phyloP scores from a whole-genome alignment of 2,113 vertebrate genomes.

The Siphamia tubifer region DNA sequence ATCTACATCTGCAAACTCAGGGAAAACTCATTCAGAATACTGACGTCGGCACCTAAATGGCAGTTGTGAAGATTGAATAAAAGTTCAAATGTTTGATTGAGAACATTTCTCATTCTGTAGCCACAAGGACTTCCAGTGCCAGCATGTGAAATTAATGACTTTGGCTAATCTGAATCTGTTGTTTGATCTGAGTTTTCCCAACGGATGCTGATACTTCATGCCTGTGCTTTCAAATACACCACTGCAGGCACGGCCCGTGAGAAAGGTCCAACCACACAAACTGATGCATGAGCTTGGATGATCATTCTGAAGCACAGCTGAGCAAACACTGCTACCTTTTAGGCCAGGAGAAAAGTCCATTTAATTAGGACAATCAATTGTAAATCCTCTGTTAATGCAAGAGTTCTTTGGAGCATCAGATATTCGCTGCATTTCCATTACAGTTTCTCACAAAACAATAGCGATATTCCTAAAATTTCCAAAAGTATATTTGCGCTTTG shows the following conservation, averaged over 20 bases:
- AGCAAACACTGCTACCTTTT: conserved; percentile 63
- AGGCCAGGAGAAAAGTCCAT: conserved; percentile 29
- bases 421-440: no score
- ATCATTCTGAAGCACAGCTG: conserved; percentile 65
- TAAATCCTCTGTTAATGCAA: conserved; percentile 19
- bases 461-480: no score
- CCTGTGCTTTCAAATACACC: conserved; percentile 55
- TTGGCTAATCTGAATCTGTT: conserved; percentile 57
- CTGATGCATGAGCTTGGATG: conserved; percentile 42
- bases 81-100: conserved; percentile 51
- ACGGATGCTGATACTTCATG: conserved; percentile 44
- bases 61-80: conserved; percentile 46
- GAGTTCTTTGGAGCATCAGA: neutral
- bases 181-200: conserved; percentile 66
- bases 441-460: no score
- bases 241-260: conserved; percentile 30
- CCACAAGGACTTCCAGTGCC: conserved; percentile 40
- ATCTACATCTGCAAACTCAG: neutral
- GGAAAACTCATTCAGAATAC: neutral
- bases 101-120: conserved; percentile 56
- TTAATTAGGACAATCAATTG: conserved; percentile 41
- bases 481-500: no score
- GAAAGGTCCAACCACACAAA: conserved; percentile 46
- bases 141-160: conserved; percentile 69
- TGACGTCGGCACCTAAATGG: conserved; percentile 8